Evolutionary conservation across 2,888 invertebrate species (phyloP).

Genomic region (Eupithecia tripunctaria): DNA sequence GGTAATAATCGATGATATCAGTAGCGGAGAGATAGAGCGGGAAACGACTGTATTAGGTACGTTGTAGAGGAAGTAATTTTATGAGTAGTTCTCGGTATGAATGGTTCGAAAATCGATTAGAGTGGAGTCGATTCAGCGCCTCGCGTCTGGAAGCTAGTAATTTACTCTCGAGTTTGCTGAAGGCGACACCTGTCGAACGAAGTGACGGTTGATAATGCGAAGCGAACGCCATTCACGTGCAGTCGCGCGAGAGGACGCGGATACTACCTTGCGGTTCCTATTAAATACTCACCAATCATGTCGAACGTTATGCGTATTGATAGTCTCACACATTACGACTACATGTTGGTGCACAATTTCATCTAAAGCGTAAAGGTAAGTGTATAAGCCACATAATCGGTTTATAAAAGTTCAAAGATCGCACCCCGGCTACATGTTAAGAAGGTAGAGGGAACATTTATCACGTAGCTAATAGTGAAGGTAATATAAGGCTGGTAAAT

Average conservation of each 20-base stretch:
- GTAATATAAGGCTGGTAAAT: slow-evolving; percentile 79
- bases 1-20: slow-evolving; percentile 27
- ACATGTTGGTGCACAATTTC: background rate
- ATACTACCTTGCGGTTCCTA: slow-evolving; percentile 37
- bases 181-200: slow-evolving; percentile 83
- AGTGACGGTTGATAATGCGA: slow-evolving; percentile 83
- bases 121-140: slow-evolving; percentile 80
- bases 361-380: background rate
- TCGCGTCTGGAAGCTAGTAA: slow-evolving; percentile 74
- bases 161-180: slow-evolving; percentile 84
- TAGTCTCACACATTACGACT: background rate
- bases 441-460: slow-evolving; percentile 58
- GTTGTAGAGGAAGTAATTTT: slow-evolving; percentile 16
- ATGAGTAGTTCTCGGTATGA: slow-evolving; percentile 58
- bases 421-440: slow-evolving; percentile 25
- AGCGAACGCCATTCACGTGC: slow-evolving; percentile 77
- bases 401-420: slow-evolving; percentile 22
- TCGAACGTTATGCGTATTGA: background rate
- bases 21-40: slow-evolving; percentile 14
- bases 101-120: slow-evolving; percentile 79
- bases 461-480: slow-evolving; percentile 70
- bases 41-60: slow-evolving; percentile 1
- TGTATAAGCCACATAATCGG: slow-evolving; percentile 5
- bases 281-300: background rate
- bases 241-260: slow-evolving; percentile 66